Conservation (phyloP, 2,888 invertebrate genomes). For the Hydrotaea cyrtoneurina region DNA sequence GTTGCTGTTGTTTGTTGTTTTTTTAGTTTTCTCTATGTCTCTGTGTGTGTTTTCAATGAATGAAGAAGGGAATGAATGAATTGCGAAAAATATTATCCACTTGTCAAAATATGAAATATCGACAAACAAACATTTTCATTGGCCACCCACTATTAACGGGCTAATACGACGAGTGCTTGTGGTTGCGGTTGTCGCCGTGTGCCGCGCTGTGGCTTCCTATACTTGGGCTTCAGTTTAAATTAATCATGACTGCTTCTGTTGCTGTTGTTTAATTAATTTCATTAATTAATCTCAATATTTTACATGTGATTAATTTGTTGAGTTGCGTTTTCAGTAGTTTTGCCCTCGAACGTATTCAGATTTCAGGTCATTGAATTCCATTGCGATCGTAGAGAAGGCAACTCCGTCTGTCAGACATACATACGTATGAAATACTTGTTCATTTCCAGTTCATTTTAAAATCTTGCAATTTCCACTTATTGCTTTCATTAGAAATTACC, state of each 20-base stretch:
- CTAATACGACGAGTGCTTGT: no score
- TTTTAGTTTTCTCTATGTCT: no score
- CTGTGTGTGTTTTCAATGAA: slow-evolving; percentile 12
- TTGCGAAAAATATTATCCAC: neutral
- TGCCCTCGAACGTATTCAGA: neutral
- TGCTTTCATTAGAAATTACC: no score
- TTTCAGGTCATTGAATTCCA: neutral
- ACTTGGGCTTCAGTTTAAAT: no score
- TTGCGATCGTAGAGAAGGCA: no score
- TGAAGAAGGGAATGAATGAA: slow-evolving; percentile 5
- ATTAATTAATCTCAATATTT: neutral
- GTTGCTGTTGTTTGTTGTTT: neutral
- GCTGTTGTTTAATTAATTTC: neutral
- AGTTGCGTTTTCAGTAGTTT: no score
- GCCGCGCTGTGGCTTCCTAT: no score
- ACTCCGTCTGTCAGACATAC: neutral
- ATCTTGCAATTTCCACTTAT: no score
- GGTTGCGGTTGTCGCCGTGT: no score
- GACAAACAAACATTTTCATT: neutral
- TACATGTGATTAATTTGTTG: neutral
- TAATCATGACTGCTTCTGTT: neutral
- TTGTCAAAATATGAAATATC: slow-evolving; percentile 3
- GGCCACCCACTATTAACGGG: neutral
- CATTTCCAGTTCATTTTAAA: neutral
- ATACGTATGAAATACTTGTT: neutral